Evolutionary conservation across 2,888 invertebrate genomes (phyloP), one percentile per base, ranked within the genome.

Genomic region (Micoletzkya japonica): DNA sequence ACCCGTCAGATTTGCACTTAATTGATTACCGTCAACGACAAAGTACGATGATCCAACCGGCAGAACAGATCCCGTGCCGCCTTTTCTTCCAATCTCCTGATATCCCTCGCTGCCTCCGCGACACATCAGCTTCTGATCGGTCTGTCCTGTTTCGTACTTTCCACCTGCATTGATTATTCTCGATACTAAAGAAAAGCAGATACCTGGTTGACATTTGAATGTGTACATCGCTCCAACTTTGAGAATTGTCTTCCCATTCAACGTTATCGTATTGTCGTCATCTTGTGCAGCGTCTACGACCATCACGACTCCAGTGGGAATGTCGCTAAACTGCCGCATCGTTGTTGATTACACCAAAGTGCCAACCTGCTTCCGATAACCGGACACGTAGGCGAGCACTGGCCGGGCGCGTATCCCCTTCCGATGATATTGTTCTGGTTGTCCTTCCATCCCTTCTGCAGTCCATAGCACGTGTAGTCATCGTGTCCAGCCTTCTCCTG

Each of bases 371-470:
- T 1, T 4, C 44, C 60, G 44, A 60, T 34, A 4, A 32, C 39
- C 14, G 37, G 7, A 28, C 60, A 60, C 4, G 28, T 28, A 10
- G 60, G 60, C 37, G n/a, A 34, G 30, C 63, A 63, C 34, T 39
- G 20, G n/a, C 63, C 63, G 1, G 63, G 63, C 4, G 63, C 50
- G n/a, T 26, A 24, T 50, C 63, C 63, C 32, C 28, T n/a, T 50
- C 50, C 63, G 7, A n/a, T 32, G 20, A 7, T 28, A 2, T 26
- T 32, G n/a, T 63, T 32, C 17, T 2, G 6, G 6, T 30, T n/a
- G 50, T 63, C 50, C n/a, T 17, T 50, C 63, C 63, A 63, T 63
- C 63, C 63, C 7, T 32, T 34, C n/a, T 63, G 36, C 50, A 32
- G 50, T 50, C 63, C 49, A 3, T 6, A 24, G 24, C 50, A 50